A percentile compares a stretch with the other conserved stretches of the same genome.
Evolutionary conservation across 1,140 invertebrate species (phyloP).

Genomic region (Drosophila bipectinata): DNA sequence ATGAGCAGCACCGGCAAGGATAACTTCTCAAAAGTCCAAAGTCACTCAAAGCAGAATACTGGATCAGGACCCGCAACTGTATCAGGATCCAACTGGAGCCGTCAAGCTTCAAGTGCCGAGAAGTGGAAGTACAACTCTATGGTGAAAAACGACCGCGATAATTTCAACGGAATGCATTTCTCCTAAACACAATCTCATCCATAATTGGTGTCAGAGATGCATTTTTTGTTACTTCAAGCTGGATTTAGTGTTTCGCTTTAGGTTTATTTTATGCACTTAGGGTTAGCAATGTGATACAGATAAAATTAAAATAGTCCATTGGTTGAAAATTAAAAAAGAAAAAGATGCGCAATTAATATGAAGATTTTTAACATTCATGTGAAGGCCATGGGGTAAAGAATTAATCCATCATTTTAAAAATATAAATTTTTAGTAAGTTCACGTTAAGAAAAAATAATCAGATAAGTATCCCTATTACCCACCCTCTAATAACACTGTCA

Average conservation of each 20-base stretch:
- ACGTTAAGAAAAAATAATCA: too few species aligned
- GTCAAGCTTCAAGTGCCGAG: slow-evolving; percentile 60
- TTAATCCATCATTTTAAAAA: not conserved
- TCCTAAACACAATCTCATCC: slow-evolving; percentile 37
- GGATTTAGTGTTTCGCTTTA: slow-evolving; percentile 36
- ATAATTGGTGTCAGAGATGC: slow-evolving; percentile 19
- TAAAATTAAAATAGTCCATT: slow-evolving; percentile 16
- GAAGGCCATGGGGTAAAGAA: too few species aligned
- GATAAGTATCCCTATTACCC: too few species aligned
- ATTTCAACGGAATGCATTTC: slow-evolving; percentile 79
- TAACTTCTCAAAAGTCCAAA: slow-evolving; percentile 26
- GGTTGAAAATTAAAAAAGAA: slow-evolving; percentile 18
- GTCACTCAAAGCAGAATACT: slow-evolving; percentile 4
- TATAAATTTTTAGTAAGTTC: too few species aligned
- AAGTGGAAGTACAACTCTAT: slow-evolving; percentile 83
- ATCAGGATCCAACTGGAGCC: slow-evolving; percentile 57
- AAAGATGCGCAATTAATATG: slow-evolving; percentile 45
- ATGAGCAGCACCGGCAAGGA: slow-evolving; percentile 49
- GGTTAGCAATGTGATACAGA: slow-evolving; percentile 34
- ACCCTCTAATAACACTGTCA: not conserved
- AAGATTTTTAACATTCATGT: too few species aligned
- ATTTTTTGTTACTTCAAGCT: slow-evolving; percentile 44
- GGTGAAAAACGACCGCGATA: slow-evolving; percentile 74
- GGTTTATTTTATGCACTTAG: slow-evolving; percentile 31
- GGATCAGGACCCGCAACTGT: slow-evolving; percentile 5